Conservation (phyloP, 92 coral and sea anemone genomes). For the Pocillopora meandrina region DNA sequence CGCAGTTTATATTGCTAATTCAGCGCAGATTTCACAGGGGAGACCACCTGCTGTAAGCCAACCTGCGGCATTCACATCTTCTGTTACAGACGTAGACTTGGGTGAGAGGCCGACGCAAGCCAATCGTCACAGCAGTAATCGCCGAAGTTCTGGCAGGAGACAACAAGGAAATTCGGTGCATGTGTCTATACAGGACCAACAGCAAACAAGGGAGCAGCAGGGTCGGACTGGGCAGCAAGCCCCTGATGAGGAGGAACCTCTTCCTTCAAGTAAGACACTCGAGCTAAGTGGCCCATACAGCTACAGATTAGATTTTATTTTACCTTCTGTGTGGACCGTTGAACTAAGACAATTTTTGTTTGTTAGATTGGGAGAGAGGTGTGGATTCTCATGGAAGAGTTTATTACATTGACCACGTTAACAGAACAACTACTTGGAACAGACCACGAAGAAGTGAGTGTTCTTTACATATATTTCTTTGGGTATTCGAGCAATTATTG, state of each 20-base stretch:
- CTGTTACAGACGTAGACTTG: slow-evolving; percentile 35
- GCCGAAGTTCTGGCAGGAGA: slow-evolving; percentile 38
- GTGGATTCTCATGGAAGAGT: slow-evolving; percentile 97
- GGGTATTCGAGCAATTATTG: not conserved
- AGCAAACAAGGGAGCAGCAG: slow-evolving; percentile 43
- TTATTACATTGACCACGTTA: slow-evolving; percentile 92
- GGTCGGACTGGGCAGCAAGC: slow-evolving; percentile 32
- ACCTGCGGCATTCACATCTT: slow-evolving; percentile 2
- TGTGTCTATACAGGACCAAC: slow-evolving; percentile 77
- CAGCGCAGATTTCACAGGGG: slow-evolving; percentile 45
- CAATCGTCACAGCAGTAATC: not conserved
- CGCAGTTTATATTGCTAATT: slow-evolving; percentile 19
- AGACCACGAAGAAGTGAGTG: slow-evolving; percentile 86
- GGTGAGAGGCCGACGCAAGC: slow-evolving; percentile 21
- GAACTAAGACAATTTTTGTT: slow-evolving; percentile 5
- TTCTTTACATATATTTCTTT: not conserved
- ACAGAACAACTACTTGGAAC: slow-evolving; percentile 93
- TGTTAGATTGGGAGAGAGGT: slow-evolving; percentile 95
- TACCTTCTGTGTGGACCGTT: not conserved
- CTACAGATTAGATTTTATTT: not conserved
- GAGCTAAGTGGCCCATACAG: not conserved
- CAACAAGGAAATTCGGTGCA: slow-evolving; percentile 73
- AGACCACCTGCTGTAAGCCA: not conserved
- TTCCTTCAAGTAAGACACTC: slow-evolving; percentile 75
- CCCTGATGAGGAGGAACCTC: slow-evolving; percentile 39